These are phyloP conservation scores for Epizoanthus stellaris DNA, from an alignment of 92 coral and sea anemone genomes.

Conservation along the genomic window DNA sequence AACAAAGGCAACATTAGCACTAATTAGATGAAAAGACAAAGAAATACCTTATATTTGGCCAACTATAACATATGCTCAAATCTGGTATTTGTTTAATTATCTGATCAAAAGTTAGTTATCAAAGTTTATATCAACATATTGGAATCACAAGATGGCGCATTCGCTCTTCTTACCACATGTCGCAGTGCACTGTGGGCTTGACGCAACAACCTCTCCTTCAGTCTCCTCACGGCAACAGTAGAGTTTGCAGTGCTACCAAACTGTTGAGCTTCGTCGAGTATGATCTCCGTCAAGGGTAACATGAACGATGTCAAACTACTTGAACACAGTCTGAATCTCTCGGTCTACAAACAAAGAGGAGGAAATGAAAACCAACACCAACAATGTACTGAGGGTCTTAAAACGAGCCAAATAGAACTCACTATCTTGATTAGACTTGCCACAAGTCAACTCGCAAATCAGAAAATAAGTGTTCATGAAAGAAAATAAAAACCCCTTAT, in stretches of 20 bases:
- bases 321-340: slow-evolving; percentile 9
- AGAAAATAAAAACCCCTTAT: too few relatives aligned
- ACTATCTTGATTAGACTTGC: too few relatives aligned
- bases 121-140: background rate
- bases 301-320: background rate
- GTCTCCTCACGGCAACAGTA: slow-evolving; percentile 27
- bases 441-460: too few relatives aligned
- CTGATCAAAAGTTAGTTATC: background rate
- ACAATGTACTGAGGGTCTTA: background rate
- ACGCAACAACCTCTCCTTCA: slow-evolving; percentile 6
- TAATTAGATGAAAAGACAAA: too few relatives aligned
- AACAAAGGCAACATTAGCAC: too few relatives aligned
- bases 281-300: slow-evolving; percentile 2
- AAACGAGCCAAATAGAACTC: too few relatives aligned
- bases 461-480: too few relatives aligned
- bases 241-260: slow-evolving; percentile 22
- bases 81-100: too few relatives aligned
- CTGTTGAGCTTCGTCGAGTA: background rate
- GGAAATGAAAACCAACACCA: background rate
- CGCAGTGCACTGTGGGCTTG: slow-evolving; percentile 21
- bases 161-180: slow-evolving; percentile 12
- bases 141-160: background rate
- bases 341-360: background rate
- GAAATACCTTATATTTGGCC: too few relatives aligned
- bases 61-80: too few relatives aligned